Evolutionary conservation across 2,797 vertebrate species (phyloP).

Genomic region (Lutjanus argentimaculatus): DNA sequence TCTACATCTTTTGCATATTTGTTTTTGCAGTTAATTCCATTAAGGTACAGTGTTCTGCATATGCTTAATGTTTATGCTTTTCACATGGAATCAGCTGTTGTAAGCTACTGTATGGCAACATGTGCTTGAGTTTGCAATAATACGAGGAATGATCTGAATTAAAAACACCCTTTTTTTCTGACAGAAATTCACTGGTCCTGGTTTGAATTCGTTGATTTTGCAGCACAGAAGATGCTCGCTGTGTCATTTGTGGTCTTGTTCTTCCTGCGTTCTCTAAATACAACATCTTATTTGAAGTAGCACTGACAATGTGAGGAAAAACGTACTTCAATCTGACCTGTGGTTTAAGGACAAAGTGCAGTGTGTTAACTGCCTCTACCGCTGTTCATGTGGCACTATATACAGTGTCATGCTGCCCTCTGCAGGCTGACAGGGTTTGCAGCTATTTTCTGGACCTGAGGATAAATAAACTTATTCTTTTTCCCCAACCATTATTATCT

Average conservation of each 20-base stretch:
- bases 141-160: conserved; percentile 73
- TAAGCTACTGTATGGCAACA: conserved; percentile 73
- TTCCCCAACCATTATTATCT: not conserved
- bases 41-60: conserved; percentile 85
- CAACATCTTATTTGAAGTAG: not conserved
- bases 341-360: not conserved
- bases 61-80: conserved; percentile 75
- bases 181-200: conserved; percentile 35
- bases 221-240: not conserved
- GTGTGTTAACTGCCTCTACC: not conserved
- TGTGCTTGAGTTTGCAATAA: conserved; percentile 77
- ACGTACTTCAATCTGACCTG: not conserved
- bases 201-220: conserved; percentile 45
- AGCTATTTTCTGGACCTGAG: not conserved
- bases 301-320: not conserved
- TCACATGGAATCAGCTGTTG: conserved; percentile 78
- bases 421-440: conserved; percentile 14
- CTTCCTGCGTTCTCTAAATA: not conserved
- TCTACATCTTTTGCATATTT: conserved; percentile 60
- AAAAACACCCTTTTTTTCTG: conserved; percentile 65
- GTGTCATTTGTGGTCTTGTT: not conserved
- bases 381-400: not conserved
- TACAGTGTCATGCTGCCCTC: conserved; percentile 41
- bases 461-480: not conserved
- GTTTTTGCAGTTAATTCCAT: conserved; percentile 74